These are phyloP conservation scores for Myioborus miniatus DNA, from an alignment of 2,797 vertebrate species.

Conservation along the genomic window DNA sequence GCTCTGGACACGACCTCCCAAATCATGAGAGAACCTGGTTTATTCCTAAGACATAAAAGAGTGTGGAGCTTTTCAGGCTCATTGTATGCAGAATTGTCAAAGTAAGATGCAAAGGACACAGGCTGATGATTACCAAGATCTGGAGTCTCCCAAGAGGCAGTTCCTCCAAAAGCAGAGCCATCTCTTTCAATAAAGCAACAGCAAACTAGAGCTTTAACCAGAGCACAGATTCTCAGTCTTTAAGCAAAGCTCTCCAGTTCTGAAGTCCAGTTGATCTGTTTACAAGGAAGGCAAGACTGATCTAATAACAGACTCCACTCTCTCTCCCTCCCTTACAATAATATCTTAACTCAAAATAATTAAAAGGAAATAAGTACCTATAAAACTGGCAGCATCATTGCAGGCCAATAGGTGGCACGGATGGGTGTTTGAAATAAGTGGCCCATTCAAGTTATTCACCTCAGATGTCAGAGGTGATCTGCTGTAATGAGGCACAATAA, in stretches of 20 bases:
- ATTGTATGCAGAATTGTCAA: neutral
- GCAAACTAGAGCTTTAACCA: neutral
- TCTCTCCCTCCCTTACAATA: neutral
- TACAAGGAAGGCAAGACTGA: neutral
- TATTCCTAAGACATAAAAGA: neutral
- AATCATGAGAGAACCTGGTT: neutral
- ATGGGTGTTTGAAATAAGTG: neutral
- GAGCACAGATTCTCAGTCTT: neutral
- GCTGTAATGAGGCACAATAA: conserved; percentile 6
- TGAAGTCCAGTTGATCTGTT: neutral
- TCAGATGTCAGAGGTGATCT: conserved; percentile 14
- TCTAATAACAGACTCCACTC: neutral
- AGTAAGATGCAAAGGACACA: neutral
- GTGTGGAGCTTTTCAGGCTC: neutral
- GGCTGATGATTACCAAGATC: neutral
- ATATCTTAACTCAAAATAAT: conserved; percentile 20
- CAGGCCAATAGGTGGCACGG: neutral
- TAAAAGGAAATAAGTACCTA: conserved; percentile 15
- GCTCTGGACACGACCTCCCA: neutral
- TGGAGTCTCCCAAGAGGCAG: neutral
- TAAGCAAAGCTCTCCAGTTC: neutral
- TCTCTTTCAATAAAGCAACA: neutral
- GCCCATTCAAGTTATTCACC: neutral
- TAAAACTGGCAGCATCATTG: neutral
- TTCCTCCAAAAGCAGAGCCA: neutral